Evolutionary conservation across 2,888 invertebrate species (phyloP), one percentile per base, ranked within the genome.

Genomic region (Galerucella pusilla): DNA sequence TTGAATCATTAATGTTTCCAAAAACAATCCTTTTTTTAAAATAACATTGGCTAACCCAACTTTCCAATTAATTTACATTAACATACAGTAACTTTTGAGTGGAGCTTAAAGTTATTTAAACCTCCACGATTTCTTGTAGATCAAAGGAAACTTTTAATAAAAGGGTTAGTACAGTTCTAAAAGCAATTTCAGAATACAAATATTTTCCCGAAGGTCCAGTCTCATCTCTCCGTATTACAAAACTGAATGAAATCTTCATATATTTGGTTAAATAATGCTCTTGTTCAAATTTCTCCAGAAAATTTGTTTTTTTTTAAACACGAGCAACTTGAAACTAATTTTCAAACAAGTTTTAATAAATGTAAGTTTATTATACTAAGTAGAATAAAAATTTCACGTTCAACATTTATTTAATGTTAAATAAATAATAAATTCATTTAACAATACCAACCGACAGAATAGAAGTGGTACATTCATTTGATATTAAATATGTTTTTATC

Each of bases 261-360:
- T 7, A 54, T 54, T 49, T n/a, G 54, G n/a, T 54, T n/a, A 54
- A 14, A 54, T 54, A 54, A n/a, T n/a, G n/a, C 54, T 54, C n/a
- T 2, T 54, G 14, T 54, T 54, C 7, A 54, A 54, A 54, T 7
- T 54, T 54, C 3, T 49, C 12, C 0, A 46, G 46, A 46, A 46
- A 46, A 46, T 46, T 46, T 12, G 4, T 12, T 49, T 49, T 54
- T 49, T 54, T 54, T 14, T 14, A 54, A 54, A 16, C n/a, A 54
- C n/a, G n/a, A 54, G 16, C 54, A 54, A 16, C 5, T 54, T 54
- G 2, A 14, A 54, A 54, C n/a, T 52, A 52, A 52, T n/a, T 46
- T 52, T 12, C n/a, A 52, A 46, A 1, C 12, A 16, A 54, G 54
- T 54, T 54, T 54, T 49, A 54, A n/a, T 54, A 54, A 6, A n/a